Evolutionary conservation across 2,113 vertebrate species (phyloP), one percentile per base, ranked within the genome.

Genomic region (Microtus oregoni): DNA sequence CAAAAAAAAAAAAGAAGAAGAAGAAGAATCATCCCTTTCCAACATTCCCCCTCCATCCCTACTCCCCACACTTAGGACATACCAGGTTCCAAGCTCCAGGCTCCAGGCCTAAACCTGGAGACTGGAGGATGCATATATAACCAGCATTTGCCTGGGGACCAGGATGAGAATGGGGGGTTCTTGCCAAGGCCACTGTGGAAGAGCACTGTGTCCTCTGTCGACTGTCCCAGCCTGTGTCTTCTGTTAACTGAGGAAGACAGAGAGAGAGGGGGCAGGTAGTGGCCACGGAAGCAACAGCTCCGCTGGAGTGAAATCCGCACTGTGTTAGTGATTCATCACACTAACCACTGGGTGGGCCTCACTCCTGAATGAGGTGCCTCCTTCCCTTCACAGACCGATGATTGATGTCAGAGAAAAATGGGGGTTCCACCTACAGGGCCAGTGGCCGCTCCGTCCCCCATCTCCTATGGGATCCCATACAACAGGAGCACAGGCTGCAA

Each of bases 401-500:
- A 35, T 63, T 93, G 91, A 96, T 0, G 58, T 93, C 96, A 96
- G 72, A 95, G 78, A 32, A 94, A 77, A 63, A 86, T 1, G 47
- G 50, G 77, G 52, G 77, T 75, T 88, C 90, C 90, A 97, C 96
- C 92, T 94, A 90, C 70, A 4, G 14, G 75, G 79, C 87, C 89
- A 94, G 94, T 89, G 89, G 97, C 92, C 19, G 0, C 77, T 65
- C 19, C 8, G 38, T 44, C 44, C 97, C 85, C 17, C 63, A 28
- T 44, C 14, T 79, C 86, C 70, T 73, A 2, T 55, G 90, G 79
- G 95, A 89, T 92, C 79, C 92, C n/a, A 58, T 63, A 92, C 67
- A 96, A 95, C 14, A 78, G 95, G 95, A 94, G 96, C 83, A 91
- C 13, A 30, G 86, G 93, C 89, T 78, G 72, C 68, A 77, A 47